Percentiles rank a stretch among this genome's conserved stretches.
These are phyloP conservation scores for Nezara viridula DNA, from an alignment of 2,888 invertebrate genomes.

Conservation along the genomic window DNA sequence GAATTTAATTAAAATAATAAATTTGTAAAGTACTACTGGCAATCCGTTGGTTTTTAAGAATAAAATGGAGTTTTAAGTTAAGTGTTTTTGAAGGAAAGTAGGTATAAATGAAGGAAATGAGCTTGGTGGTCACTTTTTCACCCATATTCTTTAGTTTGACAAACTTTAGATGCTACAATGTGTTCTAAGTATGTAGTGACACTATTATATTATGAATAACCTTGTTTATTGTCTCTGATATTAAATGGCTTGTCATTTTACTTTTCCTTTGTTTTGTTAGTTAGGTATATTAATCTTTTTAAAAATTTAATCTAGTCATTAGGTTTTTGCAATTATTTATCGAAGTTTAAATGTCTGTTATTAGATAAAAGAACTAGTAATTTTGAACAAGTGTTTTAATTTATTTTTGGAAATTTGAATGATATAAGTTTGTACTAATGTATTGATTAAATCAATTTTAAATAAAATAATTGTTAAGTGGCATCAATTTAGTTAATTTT, in stretches of 20 bases:
- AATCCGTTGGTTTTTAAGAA: not conserved
- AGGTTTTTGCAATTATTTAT: constrained; percentile 40
- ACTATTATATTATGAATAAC: not conserved
- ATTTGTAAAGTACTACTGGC: not conserved
- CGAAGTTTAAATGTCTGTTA: constrained; percentile 2
- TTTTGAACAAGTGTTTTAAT: constrained; percentile 9
- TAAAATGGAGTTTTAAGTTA: not conserved
- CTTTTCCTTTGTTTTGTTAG: constrained; percentile 20
- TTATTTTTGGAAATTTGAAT: not conserved
- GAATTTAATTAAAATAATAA: not conserved
- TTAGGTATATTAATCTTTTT: constrained; percentile 9
- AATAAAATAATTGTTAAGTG: not conserved
- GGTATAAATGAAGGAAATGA: not conserved
- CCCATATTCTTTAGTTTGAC: not conserved
- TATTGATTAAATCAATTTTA: not conserved
- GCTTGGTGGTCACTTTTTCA: not conserved
- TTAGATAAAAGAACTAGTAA: constrained; percentile 6
- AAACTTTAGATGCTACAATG: not conserved
- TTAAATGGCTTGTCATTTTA: constrained; percentile 25
- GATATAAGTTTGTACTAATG: not conserved
- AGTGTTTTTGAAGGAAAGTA: not conserved
- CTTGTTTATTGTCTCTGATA: not conserved
- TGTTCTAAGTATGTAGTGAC: not conserved
- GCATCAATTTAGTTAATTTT: not conserved
- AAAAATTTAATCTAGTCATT: constrained; percentile 4